Evolutionary conservation across 2,797 vertebrate species (phyloP).

Genomic region (Kryptolebias ocellatus): DNA sequence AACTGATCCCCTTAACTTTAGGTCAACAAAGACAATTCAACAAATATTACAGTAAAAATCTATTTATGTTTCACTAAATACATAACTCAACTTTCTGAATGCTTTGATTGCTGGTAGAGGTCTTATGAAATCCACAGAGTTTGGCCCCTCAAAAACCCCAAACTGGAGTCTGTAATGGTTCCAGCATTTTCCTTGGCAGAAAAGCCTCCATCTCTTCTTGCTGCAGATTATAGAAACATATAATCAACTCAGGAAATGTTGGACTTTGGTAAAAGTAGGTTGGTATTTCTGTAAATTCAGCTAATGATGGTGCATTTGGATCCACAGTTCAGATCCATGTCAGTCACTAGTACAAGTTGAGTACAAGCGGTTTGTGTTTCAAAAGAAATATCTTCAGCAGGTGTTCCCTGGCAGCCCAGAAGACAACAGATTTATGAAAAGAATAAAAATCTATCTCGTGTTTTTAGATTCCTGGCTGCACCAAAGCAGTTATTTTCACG

Average conservation of each 20-base stretch:
- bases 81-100: slow-evolving; percentile 32
- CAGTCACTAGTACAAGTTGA: slow-evolving; percentile 34
- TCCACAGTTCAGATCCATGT: slow-evolving; percentile 49
- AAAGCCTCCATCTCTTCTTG: slow-evolving; percentile 45
- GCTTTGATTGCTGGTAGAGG: slow-evolving; percentile 18
- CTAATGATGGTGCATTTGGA: slow-evolving; percentile 35
- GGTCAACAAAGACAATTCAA: neutral
- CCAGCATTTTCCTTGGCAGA: slow-evolving; percentile 74
- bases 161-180: slow-evolving; percentile 58
- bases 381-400: slow-evolving; percentile 23
- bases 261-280: slow-evolving; percentile 70
- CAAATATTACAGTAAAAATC: neutral
- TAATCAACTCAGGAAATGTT: slow-evolving; percentile 75
- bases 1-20: neutral
- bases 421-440: slow-evolving; percentile 1
- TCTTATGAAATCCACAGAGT: slow-evolving; percentile 40
- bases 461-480: slow-evolving; percentile 7
- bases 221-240: slow-evolving; percentile 71
- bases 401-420: slow-evolving; percentile 11
- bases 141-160: slow-evolving; percentile 45
- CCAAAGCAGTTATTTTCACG: slow-evolving; percentile 36
- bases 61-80: slow-evolving; percentile 6
- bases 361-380: slow-evolving; percentile 16
- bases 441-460: slow-evolving; percentile 8
- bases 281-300: slow-evolving; percentile 60